Evolutionary conservation across 2,797 vertebrate species (phyloP).

Genomic region (Morelia viridis): DNA sequence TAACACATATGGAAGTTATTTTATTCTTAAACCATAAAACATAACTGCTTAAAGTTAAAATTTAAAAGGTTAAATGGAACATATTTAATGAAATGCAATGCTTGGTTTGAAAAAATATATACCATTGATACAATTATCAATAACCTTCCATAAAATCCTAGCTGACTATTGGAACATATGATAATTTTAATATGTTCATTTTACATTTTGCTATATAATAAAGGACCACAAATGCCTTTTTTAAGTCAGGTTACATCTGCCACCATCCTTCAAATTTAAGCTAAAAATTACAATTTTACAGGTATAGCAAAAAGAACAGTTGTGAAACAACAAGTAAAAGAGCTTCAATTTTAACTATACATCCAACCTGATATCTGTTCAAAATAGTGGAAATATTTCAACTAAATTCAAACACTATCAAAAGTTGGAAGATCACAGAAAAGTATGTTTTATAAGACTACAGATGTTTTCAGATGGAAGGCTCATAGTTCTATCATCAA

Average conservation of each 20-base stretch:
- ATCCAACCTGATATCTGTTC: too few relatives aligned
- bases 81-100: neutral
- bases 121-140: neutral
- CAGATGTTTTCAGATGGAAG: neutral
- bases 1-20: neutral
- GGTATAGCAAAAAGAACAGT: neutral
- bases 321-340: neutral
- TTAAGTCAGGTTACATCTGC: neutral
- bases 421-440: neutral
- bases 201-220: neutral
- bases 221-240: neutral
- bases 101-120: neutral
- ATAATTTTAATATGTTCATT: neutral
- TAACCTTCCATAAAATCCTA: neutral
- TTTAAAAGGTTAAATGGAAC: neutral
- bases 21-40: neutral
- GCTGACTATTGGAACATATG: neutral
- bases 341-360: neutral
- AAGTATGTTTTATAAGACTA: neutral
- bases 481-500: neutral
- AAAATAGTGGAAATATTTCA: neutral
- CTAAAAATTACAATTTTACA: neutral
- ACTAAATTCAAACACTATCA: neutral
- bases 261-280: neutral
- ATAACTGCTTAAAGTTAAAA: neutral